A percentile compares a stretch with the other conserved stretches of the same genome.
These are phyloP conservation scores for Pygocentrus nattereri DNA, from an alignment of 2,797 vertebrate genomes.

Conservation along the genomic window DNA sequence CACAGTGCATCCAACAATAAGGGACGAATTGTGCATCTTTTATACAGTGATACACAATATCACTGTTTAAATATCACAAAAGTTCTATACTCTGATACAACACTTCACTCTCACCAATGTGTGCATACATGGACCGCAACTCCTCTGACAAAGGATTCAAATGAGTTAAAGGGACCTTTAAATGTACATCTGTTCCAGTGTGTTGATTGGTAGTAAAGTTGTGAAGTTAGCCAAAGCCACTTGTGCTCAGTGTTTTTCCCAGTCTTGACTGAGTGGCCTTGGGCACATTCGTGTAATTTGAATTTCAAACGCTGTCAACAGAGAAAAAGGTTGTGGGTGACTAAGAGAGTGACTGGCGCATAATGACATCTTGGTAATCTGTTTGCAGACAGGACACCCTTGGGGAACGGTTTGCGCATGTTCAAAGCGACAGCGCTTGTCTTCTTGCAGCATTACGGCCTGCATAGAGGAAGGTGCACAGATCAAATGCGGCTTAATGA, in stretches of 20 bases:
- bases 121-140: no score
- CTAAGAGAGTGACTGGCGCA: constrained; percentile 33
- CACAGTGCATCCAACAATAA: no score
- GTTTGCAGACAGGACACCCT: constrained; percentile 24
- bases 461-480: not conserved
- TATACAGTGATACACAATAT: no score
- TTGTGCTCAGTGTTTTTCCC: constrained; percentile 1
- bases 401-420: constrained; percentile 5
- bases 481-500: constrained; percentile 7
- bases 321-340: constrained; percentile 48
- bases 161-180: not conserved
- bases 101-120: no score
- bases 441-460: not conserved
- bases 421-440: not conserved
- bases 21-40: no score
- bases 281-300: constrained; percentile 27
- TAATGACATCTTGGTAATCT: constrained; percentile 39
- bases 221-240: not conserved
- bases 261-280: constrained; percentile 13
- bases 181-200: constrained; percentile 43
- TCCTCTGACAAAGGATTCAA: no score
- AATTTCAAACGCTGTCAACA: constrained; percentile 50
- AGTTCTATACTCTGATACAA: no score
- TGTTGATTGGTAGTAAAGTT: constrained; percentile 52
- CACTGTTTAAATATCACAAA: no score